Evolutionary conservation across 1,140 invertebrate species (phyloP).

Genomic region (Eufriesea mexicana): DNA sequence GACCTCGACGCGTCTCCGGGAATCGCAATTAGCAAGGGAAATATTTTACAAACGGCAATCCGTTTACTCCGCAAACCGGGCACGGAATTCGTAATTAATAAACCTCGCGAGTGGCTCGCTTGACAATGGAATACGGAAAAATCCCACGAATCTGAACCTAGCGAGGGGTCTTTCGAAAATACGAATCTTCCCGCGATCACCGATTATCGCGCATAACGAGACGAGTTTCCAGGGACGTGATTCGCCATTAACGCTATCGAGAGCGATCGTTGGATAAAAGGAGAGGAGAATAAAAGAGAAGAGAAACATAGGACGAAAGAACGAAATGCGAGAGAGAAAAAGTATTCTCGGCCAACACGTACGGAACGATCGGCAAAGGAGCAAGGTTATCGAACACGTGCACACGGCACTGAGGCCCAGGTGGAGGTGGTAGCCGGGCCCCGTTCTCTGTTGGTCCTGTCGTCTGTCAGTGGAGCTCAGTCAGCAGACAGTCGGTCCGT

Average conservation of each 20-base stretch:
- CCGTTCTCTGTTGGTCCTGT: constrained; percentile 76
- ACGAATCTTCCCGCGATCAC: neutral
- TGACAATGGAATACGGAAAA: too few species aligned
- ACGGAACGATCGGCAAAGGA: neutral
- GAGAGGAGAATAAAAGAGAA: neutral
- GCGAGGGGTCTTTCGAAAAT: neutral
- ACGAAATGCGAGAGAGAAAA: neutral
- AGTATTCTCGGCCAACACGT: too few species aligned
- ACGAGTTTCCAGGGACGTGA: too few species aligned
- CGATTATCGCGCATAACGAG: too few species aligned
- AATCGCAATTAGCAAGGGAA: neutral
- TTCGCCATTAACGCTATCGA: too few species aligned
- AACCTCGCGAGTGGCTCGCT: neutral
- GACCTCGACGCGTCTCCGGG: neutral
- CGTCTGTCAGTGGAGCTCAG: constrained; percentile 76
- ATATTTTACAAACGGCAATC: neutral
- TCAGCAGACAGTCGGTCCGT: constrained; percentile 77
- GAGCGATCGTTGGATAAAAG: too few species aligned
- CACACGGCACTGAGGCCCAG: constrained; percentile 66
- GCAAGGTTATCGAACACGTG: constrained; percentile 35
- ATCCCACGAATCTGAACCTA: neutral
- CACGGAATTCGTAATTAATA: neutral
- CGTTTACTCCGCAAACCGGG: neutral
- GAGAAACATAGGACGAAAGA: too few species aligned
- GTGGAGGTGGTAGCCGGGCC: constrained; percentile 73